These are phyloP conservation scores for Gadopsis marmoratus DNA, from an alignment of 2,797 vertebrate genomes.

Conservation along the genomic window DNA sequence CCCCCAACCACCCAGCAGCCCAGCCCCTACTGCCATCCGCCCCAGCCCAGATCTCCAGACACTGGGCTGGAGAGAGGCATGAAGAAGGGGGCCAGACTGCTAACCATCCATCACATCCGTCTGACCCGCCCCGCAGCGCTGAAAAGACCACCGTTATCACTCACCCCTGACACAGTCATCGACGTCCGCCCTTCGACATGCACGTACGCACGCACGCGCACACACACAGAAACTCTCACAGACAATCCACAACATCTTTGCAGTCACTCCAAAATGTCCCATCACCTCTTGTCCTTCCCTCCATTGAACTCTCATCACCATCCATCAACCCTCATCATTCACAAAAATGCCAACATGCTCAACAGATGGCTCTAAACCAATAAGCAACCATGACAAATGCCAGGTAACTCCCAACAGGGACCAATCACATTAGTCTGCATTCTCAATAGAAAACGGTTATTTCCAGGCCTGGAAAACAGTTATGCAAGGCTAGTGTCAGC, in stretches of 20 bases:
- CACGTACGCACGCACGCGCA: slow-evolving; percentile 26
- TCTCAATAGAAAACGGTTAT: slow-evolving; percentile 41
- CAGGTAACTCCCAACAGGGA: slow-evolving; percentile 76
- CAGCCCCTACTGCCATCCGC: slow-evolving; percentile 34
- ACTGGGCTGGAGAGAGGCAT: slow-evolving; percentile 63
- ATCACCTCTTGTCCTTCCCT: slow-evolving; percentile 73
- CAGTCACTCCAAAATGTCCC: slow-evolving; percentile 69
- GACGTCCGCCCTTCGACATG: slow-evolving; percentile 71
- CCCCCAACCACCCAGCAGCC: slow-evolving; percentile 39
- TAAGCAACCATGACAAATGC: slow-evolving; percentile 62
- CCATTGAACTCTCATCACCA: slow-evolving; percentile 77
- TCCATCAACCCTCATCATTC: slow-evolving; percentile 78
- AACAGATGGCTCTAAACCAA: slow-evolving; percentile 75
- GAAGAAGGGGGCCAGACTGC: slow-evolving; percentile 66
- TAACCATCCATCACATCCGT: slow-evolving; percentile 81
- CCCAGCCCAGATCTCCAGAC: slow-evolving; percentile 68
- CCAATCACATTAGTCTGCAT: slow-evolving; percentile 50
- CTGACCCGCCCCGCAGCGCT: slow-evolving; percentile 77
- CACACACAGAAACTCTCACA: slow-evolving; percentile 29
- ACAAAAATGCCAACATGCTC: slow-evolving; percentile 74
- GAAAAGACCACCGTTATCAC: slow-evolving; percentile 83
- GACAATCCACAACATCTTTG: slow-evolving; percentile 49
- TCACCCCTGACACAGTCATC: slow-evolving; percentile 83
- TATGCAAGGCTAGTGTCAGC: slow-evolving; percentile 49
- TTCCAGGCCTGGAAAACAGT: slow-evolving; percentile 46